phyloP scores from a whole-genome alignment of 2,113 vertebrate species.

The Cyanocitta stelleri region DNA sequence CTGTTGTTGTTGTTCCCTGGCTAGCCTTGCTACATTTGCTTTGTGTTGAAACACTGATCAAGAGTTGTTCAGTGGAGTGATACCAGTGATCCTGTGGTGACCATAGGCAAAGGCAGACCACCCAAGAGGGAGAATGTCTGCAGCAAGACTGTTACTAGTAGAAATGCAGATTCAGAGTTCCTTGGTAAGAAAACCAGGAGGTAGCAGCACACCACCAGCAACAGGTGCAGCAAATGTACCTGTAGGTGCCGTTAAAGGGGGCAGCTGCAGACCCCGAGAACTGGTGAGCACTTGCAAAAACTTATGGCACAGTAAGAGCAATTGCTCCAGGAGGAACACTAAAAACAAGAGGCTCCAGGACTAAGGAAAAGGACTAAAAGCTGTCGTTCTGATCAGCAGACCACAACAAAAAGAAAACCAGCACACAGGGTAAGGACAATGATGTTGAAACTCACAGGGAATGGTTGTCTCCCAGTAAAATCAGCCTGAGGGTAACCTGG shows the following conservation, averaged over 20 bases:
- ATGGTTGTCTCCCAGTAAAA: not conserved
- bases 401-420: not conserved
- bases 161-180: not conserved
- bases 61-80: not conserved
- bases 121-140: not conserved
- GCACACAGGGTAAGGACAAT: not conserved
- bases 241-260: not conserved
- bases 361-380: not conserved
- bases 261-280: not conserved
- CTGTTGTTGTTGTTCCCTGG: not conserved
- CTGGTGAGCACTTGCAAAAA: not conserved
- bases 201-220: not conserved
- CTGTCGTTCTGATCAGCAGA: not conserved
- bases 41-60: not conserved
- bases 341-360: not conserved
- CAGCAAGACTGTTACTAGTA: not conserved
- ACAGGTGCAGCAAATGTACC: not conserved
- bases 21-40: not conserved
- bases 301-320: not conserved
- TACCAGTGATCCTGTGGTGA: not conserved
- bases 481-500: not conserved
- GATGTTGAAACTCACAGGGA: not conserved
- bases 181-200: not conserved
- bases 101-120: not conserved
- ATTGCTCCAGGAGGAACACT: not conserved